Evolutionary conservation across 2,888 invertebrate genomes (phyloP).

Genomic region (Drosophila lacicola): DNA sequence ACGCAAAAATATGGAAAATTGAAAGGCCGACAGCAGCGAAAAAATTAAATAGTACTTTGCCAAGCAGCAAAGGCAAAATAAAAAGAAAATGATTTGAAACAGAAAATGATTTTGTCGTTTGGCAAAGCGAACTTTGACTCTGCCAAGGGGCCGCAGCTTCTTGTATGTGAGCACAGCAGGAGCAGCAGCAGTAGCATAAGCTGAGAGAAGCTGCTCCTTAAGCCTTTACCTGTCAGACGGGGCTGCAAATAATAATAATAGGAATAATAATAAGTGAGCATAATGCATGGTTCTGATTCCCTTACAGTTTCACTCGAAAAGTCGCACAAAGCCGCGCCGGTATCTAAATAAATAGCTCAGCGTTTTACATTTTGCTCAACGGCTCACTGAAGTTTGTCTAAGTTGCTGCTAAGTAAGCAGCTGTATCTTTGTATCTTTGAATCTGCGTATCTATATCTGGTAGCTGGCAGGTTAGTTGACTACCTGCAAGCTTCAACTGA

Average conservation of each 20-base stretch:
- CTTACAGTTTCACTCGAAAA: conserved; percentile 50
- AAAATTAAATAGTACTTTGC: conserved; percentile 68
- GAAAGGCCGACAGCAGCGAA: conserved; percentile 49
- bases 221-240: conserved; percentile 51
- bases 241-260: conserved; percentile 37
- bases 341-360: conserved; percentile 79
- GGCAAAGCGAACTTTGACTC: conserved; percentile 43
- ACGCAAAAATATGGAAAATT: conserved; percentile 45
- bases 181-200: conserved; percentile 6
- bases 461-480: conserved; percentile 28
- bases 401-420: conserved; percentile 44
- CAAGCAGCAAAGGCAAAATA: conserved; percentile 8
- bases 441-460: conserved; percentile 33
- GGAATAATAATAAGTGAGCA: conserved; percentile 58
- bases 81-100: conserved; percentile 28
- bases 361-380: conserved; percentile 51
- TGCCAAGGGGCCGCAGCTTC: conserved; percentile 5
- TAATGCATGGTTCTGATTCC: conserved; percentile 68
- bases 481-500: conserved; percentile 38
- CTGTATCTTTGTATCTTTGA: conserved; percentile 22
- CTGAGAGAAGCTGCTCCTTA: conserved; percentile 32
- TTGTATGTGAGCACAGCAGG: conserved; percentile 39
- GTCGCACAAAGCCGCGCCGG: conserved; percentile 35
- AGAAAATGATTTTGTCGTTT: conserved; percentile 62
- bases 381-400: conserved; percentile 64